These are phyloP conservation scores for Julus scanicus DNA, from an alignment of 2,888 invertebrate genomes.

Conservation along the genomic window DNA sequence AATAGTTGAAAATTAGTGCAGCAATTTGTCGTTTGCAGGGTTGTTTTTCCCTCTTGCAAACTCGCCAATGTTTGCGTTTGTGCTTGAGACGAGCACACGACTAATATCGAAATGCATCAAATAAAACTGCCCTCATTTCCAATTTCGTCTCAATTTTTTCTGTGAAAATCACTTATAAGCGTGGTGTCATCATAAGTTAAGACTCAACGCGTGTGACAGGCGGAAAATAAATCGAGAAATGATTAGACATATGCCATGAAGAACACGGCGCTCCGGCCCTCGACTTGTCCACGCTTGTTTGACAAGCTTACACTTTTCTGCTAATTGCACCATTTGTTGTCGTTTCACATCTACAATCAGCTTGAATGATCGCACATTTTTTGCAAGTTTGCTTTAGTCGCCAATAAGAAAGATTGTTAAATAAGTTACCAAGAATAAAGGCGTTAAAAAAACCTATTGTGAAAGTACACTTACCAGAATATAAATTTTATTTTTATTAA, in stretches of 20 bases:
- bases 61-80: background rate
- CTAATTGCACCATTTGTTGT: conserved; percentile 40
- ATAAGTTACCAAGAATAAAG: too few relatives aligned
- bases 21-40: background rate
- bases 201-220: background rate
- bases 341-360: background rate
- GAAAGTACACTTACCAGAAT: too few relatives aligned
- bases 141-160: background rate
- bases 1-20: conserved; percentile 34
- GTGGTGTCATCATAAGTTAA: conserved; percentile 36
- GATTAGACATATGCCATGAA: background rate
- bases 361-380: background rate
- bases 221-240: conserved; percentile 21
- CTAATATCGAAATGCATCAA: background rate
- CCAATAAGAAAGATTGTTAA: too few relatives aligned
- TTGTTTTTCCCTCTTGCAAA: background rate
- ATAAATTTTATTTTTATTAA: too few relatives aligned
- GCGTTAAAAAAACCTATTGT: too few relatives aligned
- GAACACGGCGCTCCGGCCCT: background rate
- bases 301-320: conserved; percentile 2
- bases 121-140: background rate
- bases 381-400: too few relatives aligned
- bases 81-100: background rate
- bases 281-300: conserved; percentile 9
- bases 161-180: background rate